Evolutionary conservation across 2,888 invertebrate genomes (phyloP).

Genomic region (Drosophila bunnanda): DNA sequence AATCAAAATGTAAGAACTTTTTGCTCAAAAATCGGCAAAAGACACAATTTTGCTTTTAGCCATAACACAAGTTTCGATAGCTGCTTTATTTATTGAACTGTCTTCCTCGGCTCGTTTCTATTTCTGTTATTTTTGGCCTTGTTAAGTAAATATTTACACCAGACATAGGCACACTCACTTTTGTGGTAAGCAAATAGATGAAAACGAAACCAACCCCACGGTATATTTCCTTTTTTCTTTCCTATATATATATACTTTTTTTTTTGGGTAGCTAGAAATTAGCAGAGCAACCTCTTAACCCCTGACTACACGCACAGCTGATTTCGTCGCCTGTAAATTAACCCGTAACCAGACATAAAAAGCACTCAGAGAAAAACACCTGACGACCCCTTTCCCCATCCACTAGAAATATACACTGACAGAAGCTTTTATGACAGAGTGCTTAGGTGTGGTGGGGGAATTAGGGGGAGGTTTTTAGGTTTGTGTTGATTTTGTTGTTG

Average conservation of each 20-base stretch:
- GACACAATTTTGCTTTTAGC: constrained; percentile 36
- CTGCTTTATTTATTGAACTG: constrained; percentile 25
- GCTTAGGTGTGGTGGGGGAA: constrained; percentile 14
- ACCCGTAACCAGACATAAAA: constrained; percentile 17
- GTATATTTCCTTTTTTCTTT: neutral
- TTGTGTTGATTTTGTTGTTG: too few relatives aligned
- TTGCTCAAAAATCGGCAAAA: neutral
- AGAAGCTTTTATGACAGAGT: constrained; percentile 29
- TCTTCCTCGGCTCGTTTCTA: constrained; percentile 18
- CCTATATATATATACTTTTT: neutral
- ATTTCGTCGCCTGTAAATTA: constrained; percentile 20
- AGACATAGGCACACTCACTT: constrained; percentile 25
- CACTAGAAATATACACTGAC: constrained; percentile 15
- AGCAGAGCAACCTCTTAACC: constrained; percentile 33
- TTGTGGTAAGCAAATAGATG: constrained; percentile 24
- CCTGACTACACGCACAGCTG: constrained; percentile 40
- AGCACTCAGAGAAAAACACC: constrained; percentile 17
- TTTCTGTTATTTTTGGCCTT: constrained; percentile 30
- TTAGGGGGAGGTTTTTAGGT: constrained; percentile 14
- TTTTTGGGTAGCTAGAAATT: constrained; percentile 7
- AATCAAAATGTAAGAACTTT: constrained; percentile 8
- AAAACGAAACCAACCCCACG: constrained; percentile 18
- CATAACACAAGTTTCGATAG: constrained; percentile 23
- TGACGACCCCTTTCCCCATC: constrained; percentile 19
- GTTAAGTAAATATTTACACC: constrained; percentile 30